Base-by-base conservation (phyloP, 2,888 invertebrate species). In the Syritta pipiens region DNA sequence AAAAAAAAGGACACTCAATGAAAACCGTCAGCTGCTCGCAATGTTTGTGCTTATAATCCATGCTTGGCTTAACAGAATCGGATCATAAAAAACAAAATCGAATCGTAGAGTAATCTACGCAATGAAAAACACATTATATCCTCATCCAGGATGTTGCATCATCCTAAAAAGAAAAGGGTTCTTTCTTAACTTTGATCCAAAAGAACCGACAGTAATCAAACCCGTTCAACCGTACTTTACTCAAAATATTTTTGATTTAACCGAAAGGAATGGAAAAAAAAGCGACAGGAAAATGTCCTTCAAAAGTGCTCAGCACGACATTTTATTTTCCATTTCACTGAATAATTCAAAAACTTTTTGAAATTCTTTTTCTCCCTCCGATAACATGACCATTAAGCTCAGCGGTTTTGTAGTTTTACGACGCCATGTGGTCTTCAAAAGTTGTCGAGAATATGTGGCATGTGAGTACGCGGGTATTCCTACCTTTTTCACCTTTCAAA, bases 141-240 rank as follows among this genome's bases (percentile, higher is more conserved):
- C 51, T 12, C 57, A 59, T 40, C 22, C 57, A 42, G 49, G 42
- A 69, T 68, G 59, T 35, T 28, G 51, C 60, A 71, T 35, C 42
- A 30, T 37, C 48, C 35, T 51, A 24, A 44, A 35, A 44, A 7
- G 26, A 44, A 32, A 22, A 60, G 5, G 28, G 44, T 20, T 20
- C 35, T 24, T 53, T 28, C 22, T 20, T 46, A 9, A 7, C 19
- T 49, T 60, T 46, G 28, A 60, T 46, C 60, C 44, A 26, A 10
- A 55, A 22, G n/a, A n/a, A 51, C 35, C 17, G 30, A 30, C 28
- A 17, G 53, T 37, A 60, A 53, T 62, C 60, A 71, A 53, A 71
- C 12, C 46, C 49, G 51, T 46, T 69, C 60, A 46, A 22, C 44
- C 68, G 12, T 68, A 22, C 37, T 55, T 12, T 68, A 30, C 24